Evolutionary conservation across 2,113 vertebrate species (phyloP).

Genomic region (Embiotoca jacksoni): DNA sequence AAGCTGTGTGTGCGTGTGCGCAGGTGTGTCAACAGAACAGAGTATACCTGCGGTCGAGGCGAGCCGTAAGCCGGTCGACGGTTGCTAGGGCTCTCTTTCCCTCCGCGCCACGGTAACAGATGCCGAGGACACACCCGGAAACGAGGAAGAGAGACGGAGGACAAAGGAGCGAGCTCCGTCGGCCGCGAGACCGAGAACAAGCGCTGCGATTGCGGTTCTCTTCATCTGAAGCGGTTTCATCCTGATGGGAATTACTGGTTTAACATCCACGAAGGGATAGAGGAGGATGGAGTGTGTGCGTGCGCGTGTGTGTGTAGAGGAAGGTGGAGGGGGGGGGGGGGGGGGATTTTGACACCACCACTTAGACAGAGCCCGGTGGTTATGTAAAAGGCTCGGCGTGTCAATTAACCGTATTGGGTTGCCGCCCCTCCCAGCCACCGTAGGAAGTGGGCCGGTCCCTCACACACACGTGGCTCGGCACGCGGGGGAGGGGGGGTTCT

Average conservation of each 20-base stretch:
- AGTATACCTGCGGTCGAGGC: conserved; percentile 11
- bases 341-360: conserved; percentile 60
- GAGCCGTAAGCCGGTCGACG: neutral
- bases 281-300: neutral
- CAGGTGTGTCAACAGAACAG: conserved; percentile 3
- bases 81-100: neutral
- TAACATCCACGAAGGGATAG: conserved; percentile 42
- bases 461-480: conserved; percentile 67
- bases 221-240: conserved; percentile 4
- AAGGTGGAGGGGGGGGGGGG: conserved; percentile 27
- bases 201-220: conserved; percentile 6
- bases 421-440: conserved; percentile 41
- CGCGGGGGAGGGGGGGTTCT: conserved; percentile 11
- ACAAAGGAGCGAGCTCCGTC: neutral
- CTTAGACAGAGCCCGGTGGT: conserved; percentile 63
- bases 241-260: conserved; percentile 51
- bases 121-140: conserved; percentile 48
- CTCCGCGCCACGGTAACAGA: conserved; percentile 42
- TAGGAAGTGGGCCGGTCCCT: conserved; percentile 45
- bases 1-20: conserved; percentile 19
- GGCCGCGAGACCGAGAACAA: conserved; percentile 34
- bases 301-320: neutral
- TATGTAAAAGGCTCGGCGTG: conserved; percentile 78
- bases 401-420: conserved; percentile 80
- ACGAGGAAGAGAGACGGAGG: neutral